phyloP scores from a whole-genome alignment of 2,113 vertebrate species.

The Aplodontia rufa region DNA sequence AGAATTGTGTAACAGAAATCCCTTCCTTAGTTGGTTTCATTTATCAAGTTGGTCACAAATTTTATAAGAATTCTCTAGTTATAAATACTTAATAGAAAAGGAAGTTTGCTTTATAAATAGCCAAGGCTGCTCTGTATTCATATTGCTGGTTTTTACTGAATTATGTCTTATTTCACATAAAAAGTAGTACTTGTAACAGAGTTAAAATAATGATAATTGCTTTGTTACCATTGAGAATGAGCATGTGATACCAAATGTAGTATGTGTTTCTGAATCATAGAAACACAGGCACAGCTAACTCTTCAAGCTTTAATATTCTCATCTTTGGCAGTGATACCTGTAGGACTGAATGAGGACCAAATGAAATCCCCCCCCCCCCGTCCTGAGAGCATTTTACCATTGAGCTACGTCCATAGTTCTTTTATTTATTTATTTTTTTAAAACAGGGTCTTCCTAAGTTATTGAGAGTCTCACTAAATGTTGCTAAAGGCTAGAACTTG shows the following conservation, averaged over 20 bases:
- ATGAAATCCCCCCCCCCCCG: neutral
- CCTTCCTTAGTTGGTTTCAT: conserved; percentile 65
- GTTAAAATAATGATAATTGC: neutral
- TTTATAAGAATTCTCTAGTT: conserved; percentile 43
- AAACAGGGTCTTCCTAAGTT: no score
- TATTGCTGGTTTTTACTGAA: conserved; percentile 11
- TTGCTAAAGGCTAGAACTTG: no score
- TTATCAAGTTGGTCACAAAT: conserved; percentile 60
- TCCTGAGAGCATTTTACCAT: no score
- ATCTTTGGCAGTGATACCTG: neutral
- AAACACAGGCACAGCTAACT: neutral
- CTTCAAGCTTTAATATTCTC: neutral
- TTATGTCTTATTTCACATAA: neutral
- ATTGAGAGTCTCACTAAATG: no score
- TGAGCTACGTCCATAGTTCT: no score
- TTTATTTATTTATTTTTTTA: no score
- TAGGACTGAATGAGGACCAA: neutral
- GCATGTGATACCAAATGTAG: neutral
- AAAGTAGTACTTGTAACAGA: neutral
- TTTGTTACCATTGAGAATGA: neutral
- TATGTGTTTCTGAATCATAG: conserved; percentile 1
- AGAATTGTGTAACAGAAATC: conserved; percentile 66
- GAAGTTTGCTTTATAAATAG: conserved; percentile 43
- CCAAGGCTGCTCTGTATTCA: neutral
- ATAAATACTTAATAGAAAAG: conserved; percentile 35